Evolutionary conservation across 1,140 invertebrate genomes (phyloP), one percentile per base, ranked within the genome.

Genomic region (Sarcophaga bullata): DNA sequence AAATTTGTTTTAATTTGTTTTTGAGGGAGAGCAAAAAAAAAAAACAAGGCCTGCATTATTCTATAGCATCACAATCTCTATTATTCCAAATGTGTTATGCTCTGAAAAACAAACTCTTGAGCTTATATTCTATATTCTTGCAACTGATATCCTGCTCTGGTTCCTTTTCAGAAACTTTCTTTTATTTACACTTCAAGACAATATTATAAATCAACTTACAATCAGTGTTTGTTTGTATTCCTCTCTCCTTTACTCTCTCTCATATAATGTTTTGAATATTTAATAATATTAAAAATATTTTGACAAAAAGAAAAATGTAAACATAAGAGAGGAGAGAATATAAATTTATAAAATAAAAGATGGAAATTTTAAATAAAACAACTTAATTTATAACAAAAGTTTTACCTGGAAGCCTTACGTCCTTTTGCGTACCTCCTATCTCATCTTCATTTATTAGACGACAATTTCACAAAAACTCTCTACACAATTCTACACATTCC

Each of bases 161-260:
- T 37, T 37, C 25, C 25, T 37, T 37, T 37, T 37, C 25, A 37
- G 25, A 68, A 68, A 68, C 62, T 68, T 68, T 68, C 62, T 68
- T 58, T 58, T 68, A 25, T 19, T 19, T 13, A n/a, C n/a, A n/a
- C 13, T n/a, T 68, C 19, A 19, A 68, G n/a, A 68, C 17, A n/a
- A 19, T 68, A 58, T n/a, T 19, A 68, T 68, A 68, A 68, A 68
- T 68, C 62, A 68, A 68, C 62, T 68, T 68, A 10, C 62, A 68
- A 68, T 68, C 7, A 68, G 7, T 25, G 7, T 25, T 52, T 13
- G 50, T 68, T 68, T 68, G 6, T 15, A 19, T 7, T 8, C 19
- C 19, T 68, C 17, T 68, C 19, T 68, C 19, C 17, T 19, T 19
- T 19, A 68, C 17, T 19, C n/a, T n/a, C 15, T n/a, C 15, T 58